These are phyloP conservation scores for Globodera rostochiensis DNA, from an alignment of 1,140 invertebrate genomes.

Conservation along the genomic window DNA sequence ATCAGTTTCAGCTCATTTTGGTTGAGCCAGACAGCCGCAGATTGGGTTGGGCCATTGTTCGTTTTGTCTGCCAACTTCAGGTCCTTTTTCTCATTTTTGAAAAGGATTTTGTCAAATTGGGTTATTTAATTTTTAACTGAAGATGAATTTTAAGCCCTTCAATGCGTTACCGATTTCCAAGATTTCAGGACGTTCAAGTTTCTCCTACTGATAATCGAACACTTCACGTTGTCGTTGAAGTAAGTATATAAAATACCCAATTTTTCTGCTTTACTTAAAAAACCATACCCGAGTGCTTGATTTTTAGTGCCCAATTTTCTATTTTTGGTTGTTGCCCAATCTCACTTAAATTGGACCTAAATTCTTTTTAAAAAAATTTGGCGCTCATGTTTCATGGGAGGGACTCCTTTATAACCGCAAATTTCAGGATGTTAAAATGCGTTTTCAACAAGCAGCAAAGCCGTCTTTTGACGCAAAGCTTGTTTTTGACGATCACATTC, in stretches of 20 bases:
- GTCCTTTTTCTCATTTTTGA: constrained; percentile 50
- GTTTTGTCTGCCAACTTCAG: constrained; percentile 78
- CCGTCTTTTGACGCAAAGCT: constrained; percentile 87
- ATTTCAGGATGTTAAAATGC: constrained; percentile 71
- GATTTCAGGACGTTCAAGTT: constrained; percentile 73
- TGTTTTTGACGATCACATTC: constrained; percentile 96
- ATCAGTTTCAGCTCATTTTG: constrained; percentile 87
- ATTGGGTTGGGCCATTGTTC: constrained; percentile 93
- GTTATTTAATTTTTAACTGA: too few species aligned
- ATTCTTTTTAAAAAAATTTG: constrained; percentile 4
- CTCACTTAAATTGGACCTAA: not conserved
- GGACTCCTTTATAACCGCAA: not conserved
- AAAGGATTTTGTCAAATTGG: too few species aligned
- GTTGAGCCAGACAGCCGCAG: constrained; percentile 90
- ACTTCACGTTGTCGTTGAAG: constrained; percentile 87
- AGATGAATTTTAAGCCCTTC: not conserved
- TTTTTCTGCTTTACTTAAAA: not conserved
- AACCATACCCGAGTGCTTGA: too few species aligned
- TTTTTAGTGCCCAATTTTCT: too few species aligned
- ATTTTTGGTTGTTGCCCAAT: too few species aligned
- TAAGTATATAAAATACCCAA: not conserved
- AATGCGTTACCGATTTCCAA: not conserved
- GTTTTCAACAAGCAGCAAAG: constrained; percentile 69
- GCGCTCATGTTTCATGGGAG: not conserved
- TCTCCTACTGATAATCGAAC: constrained; percentile 91